These are phyloP conservation scores for Psammodynastes pulverulentus DNA, from an alignment of 2,113 vertebrate species.

Conservation along the genomic window DNA sequence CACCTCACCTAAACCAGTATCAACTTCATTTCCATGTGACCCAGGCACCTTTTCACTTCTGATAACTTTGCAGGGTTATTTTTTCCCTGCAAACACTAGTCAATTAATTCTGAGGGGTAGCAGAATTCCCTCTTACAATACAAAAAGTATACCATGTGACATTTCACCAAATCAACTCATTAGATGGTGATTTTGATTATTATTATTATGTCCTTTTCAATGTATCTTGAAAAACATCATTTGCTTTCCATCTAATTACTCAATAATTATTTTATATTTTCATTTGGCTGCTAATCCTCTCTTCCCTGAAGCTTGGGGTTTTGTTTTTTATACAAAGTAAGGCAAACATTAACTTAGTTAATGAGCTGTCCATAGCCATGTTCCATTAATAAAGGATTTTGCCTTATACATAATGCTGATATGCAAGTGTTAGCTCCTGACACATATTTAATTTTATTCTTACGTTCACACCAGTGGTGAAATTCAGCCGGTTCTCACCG, in stretches of 20 bases:
- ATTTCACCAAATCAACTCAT: neutral
- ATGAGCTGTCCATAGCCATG: neutral
- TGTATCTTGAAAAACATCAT: neutral
- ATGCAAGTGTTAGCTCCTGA: neutral
- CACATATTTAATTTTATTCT: neutral
- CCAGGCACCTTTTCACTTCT: neutral
- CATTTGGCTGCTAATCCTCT: neutral
- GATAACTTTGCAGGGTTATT: neutral
- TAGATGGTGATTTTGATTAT: neutral
- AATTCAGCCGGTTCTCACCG: too few relatives aligned
- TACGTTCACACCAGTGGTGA: neutral
- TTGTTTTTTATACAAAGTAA: neutral
- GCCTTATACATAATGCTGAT: neutral
- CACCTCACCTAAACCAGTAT: neutral
- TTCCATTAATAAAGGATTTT: neutral
- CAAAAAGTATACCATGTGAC: neutral
- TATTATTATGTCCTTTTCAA: neutral
- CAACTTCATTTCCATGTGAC: neutral
- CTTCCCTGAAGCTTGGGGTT: neutral
- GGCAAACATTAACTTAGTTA: neutral
- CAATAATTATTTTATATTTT: neutral
- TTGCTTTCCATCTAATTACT: neutral
- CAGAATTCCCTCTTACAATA: neutral
- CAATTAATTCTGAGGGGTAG: neutral
- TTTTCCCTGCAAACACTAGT: neutral